Base-by-base conservation (phyloP, 2,888 invertebrate species). In the Cistogaster globosa region DNA sequence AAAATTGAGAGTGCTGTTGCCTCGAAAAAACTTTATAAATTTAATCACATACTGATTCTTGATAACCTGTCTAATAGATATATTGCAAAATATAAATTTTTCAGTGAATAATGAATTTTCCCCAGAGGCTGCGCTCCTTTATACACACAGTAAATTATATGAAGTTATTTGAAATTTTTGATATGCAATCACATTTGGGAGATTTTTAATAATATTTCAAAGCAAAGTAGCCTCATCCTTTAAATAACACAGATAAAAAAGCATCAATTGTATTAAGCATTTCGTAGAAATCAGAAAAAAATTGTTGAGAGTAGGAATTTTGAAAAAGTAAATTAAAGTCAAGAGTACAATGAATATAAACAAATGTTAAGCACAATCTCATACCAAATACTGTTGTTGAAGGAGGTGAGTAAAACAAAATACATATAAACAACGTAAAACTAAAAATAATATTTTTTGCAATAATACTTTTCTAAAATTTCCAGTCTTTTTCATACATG, bases 351-450 rank as follows among this genome's bases (percentile, higher is more conserved):
- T 32, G 26, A 76, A 68, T 32, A 58, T 63, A 60, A 74, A 16
- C 55, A 68, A 67, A 36, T 58, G 18, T 58, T 22, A 57, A 69
- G n/a, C 20, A 26, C 16, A 42, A 7, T 16, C 60, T 22, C 36
- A 14, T 51, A 32, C 12, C 62, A 51, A 36, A 36, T 45, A 58
- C 22, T 38, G 32, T 14, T 80, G 67, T 84, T 84, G 72, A 71
- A 67, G 84, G 84, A 84, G 80, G 84, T 80, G 71, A 51, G 36
- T 58, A 77, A 55, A 77, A 51, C 60, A 42, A 60, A 77, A 65
- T 42, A 67, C 26, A 77, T 57, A 82, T 65, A 71, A 69, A 82
- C 71, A 65, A 26, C 63, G 57, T 20, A 57, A 22, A 75, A 48
- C 45, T 67, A 48, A 36, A 76, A 42, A 51, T 63, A 48, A 5